Base-by-base conservation (phyloP, 2,888 invertebrate species). In the Aleiodes testaceus region DNA sequence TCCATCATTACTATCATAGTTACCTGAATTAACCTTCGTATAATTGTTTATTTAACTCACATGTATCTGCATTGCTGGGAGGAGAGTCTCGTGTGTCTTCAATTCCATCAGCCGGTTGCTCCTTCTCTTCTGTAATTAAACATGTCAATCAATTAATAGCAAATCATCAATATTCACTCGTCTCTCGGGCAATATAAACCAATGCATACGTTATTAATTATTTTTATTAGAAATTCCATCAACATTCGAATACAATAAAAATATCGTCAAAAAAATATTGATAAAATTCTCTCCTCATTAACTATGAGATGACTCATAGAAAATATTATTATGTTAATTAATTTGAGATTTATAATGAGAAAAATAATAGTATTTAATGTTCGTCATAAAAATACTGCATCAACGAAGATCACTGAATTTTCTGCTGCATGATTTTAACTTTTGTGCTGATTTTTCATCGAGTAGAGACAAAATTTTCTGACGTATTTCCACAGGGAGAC, bases 401-500 rank as follows among this genome's bases (percentile, higher is more conserved):
- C 59, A 59, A 16, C 36, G 20, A 36, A 59, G 36, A 12, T 42
- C 36, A 18, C 18, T 11, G 26, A 59, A 59, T 20, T 36, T 36
- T 59, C 18, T 59, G 36, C 59, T 16, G 12, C 36, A 59, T 14
- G 18, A 59, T 59, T 59, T 36, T 7, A 59, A 42, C 6, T 36
- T 36, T 59, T 18, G 2, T 6, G 36, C 36, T 7, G 59, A 59
- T 42, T 36, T 59, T 42, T 14, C 12, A 14, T 59, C 59, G 11
- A 59, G 59, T 1, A 59, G 14, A 18, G 42, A 59, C 16, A 59
- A 12, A 36, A 88, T 86, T 44, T 81, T 68, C 0, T 80, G 36
- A 68, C 83, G 80, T 5, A 89, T 72, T 80, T 89, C 89, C 0
- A 76, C 73, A 5, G 89, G 89, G 64, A 89, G 74, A 53, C 86